Evolutionary conservation across 92 coral and sea anemone genomes (phyloP), one percentile per base, ranked within the genome.

Genomic region (Palythoa grandis): DNA sequence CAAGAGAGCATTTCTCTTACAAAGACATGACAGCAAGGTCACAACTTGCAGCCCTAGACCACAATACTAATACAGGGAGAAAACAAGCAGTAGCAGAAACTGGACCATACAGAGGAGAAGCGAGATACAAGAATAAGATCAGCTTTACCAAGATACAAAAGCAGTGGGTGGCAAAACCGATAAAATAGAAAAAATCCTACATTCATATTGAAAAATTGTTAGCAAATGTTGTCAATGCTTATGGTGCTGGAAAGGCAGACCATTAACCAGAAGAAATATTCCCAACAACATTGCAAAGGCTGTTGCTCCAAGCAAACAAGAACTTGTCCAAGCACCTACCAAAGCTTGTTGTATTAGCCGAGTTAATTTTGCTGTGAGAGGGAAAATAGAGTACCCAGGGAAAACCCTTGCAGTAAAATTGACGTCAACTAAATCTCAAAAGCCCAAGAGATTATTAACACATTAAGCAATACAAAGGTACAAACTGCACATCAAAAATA

Each of bases 241-340:
- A 84, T 25, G 20, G 71, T 17, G 53, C 50, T 75, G 89, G 89
- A 25, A 74, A 43, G 77, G 89, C 79, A 16, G 83, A 75, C 5
- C 53, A 58, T 61, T 76, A 86, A 35, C 82, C 83, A 53, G 82
- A 80, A 57, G 73, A 22, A 38, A 82, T n/a, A 77, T 52, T 82
- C 87, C 90, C 58, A 52, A 88, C 39, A 88, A 83, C 43, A 83
- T 83, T 65, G 76, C 87, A 35, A 40, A 53, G 61, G 57, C 91
- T 38, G 50, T 52, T 58, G 37, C 91, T 12, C 91, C 87, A 74
- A 82, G 65, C 82, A 72, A 82, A 72, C 75, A 73, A 69, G 83
- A 79, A 58, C 87, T 83, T 76, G 79, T 83, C 25, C 69, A 11
- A 61, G 69, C 88, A 60, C 8, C 20, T 7, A 15, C 22, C 67